phyloP scores from a whole-genome alignment of 2,113 vertebrate species.

The Rhipidura dahli region DNA sequence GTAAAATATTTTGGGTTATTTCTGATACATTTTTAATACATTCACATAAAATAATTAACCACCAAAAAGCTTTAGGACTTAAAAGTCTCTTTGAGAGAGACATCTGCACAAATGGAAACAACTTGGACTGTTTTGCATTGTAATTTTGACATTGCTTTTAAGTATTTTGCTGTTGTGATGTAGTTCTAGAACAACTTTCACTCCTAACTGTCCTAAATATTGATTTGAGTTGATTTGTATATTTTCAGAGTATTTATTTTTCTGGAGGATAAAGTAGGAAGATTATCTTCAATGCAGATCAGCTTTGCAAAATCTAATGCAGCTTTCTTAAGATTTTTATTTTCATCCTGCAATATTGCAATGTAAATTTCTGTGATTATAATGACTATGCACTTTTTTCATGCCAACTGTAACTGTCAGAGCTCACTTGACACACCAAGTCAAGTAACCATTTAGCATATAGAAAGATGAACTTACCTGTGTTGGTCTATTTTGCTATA shows the following conservation, averaged over 20 bases:
- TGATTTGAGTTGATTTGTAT: conserved; percentile 56
- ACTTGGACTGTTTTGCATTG: background rate
- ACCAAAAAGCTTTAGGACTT: background rate
- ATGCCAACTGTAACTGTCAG: background rate
- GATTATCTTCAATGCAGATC: conserved; percentile 15
- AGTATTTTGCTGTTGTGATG: conserved; percentile 26
- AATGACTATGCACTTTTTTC: conserved; percentile 2
- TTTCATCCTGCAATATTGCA: background rate
- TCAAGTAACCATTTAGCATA: background rate
- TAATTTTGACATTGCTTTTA: conserved; percentile 4
- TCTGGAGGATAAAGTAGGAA: background rate
- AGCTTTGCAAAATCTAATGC: conserved; percentile 7
- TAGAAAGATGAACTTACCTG: background rate
- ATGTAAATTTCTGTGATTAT: background rate
- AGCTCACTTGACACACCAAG: background rate
- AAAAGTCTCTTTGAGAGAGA: background rate
- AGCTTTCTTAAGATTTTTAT: background rate
- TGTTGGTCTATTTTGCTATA: background rate
- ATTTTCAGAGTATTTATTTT: conserved; percentile 38
- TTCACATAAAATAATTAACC: background rate
- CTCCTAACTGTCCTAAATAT: conserved; percentile 49
- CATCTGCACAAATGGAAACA: background rate
- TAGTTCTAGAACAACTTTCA: conserved; percentile 1
- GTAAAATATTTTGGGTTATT: background rate
- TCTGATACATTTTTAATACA: background rate